Evolutionary conservation across 2,797 vertebrate species (phyloP).

Genomic region (Trachurus trachurus): DNA sequence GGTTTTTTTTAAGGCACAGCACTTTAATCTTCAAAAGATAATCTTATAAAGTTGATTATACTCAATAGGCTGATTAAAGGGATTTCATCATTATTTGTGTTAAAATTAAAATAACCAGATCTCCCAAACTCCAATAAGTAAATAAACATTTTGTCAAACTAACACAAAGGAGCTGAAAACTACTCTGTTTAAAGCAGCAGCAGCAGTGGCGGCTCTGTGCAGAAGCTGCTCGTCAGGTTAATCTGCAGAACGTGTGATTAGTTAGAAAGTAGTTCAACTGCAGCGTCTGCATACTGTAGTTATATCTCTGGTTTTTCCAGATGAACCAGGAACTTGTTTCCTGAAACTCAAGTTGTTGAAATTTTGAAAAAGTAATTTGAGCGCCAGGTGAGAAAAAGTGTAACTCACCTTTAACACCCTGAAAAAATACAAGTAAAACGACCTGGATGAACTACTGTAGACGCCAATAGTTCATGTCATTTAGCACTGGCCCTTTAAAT

Average conservation of each 20-base stretch:
- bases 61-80: not conserved
- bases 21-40: not conserved
- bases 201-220: not conserved
- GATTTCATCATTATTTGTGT: too few relatives aligned
- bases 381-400: not conserved
- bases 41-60: not conserved
- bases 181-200: not conserved
- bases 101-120: not conserved
- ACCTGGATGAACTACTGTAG: not conserved
- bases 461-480: not conserved
- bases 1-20: not conserved
- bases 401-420: not conserved
- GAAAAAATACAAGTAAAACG: not conserved
- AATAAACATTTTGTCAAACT: not conserved
- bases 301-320: not conserved
- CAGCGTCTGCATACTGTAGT: not conserved
- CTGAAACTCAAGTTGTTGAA: slow-evolving; percentile 7
- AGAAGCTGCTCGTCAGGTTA: not conserved
- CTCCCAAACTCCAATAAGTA: not conserved
- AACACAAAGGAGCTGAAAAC: not conserved
- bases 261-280: not conserved
- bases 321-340: not conserved
- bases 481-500: not conserved
- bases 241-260: not conserved
- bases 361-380: not conserved